Conservation (phyloP, 2,888 invertebrate genomes). For the Trissonchulus latispiculum region DNA sequence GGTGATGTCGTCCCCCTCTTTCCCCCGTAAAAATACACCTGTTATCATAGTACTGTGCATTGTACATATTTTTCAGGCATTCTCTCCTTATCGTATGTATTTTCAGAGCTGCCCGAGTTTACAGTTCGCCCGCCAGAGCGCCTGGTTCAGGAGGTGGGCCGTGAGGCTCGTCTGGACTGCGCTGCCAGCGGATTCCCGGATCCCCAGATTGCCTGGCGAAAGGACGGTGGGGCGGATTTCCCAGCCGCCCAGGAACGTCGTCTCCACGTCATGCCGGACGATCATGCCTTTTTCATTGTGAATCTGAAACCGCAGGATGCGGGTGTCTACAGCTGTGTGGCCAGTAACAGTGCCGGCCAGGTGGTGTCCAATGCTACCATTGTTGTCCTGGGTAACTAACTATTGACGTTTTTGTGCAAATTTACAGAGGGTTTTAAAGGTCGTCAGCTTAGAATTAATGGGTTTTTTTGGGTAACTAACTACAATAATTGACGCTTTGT, state of each 20-base stretch:
- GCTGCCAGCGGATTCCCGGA: slow-evolving; percentile 76
- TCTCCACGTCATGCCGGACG: slow-evolving; percentile 80
- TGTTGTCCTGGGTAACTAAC: slow-evolving; percentile 58
- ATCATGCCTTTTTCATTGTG: slow-evolving; percentile 83
- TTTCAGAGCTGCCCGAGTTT: slow-evolving; percentile 70
- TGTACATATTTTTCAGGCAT: slow-evolving; percentile 22
- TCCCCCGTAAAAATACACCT: background rate
- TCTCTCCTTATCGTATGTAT: background rate
- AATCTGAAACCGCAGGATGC: slow-evolving; percentile 76
- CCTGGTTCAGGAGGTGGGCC: slow-evolving; percentile 70
- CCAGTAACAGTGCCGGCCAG: slow-evolving; percentile 74
- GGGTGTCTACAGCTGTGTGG: slow-evolving; percentile 85
- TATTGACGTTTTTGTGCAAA: no score
- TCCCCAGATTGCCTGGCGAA: slow-evolving; percentile 52
- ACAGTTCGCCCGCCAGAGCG: slow-evolving; percentile 65
- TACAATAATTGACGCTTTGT: no score
- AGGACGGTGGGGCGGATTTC: slow-evolving; percentile 55
- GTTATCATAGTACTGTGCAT: slow-evolving; percentile 16
- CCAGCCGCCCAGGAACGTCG: slow-evolving; percentile 84
- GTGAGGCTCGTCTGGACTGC: slow-evolving; percentile 76
- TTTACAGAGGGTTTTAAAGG: no score
- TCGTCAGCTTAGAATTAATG: no score
- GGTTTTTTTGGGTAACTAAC: no score
- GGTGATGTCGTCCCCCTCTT: slow-evolving; percentile 16
- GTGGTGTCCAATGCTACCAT: slow-evolving; percentile 75